Percentiles rank a stretch among this genome's conserved stretches.
phyloP scores from a whole-genome alignment of 37 sponge, comb jelly and placozoan species.

The Oscarella lobularis region DNA sequence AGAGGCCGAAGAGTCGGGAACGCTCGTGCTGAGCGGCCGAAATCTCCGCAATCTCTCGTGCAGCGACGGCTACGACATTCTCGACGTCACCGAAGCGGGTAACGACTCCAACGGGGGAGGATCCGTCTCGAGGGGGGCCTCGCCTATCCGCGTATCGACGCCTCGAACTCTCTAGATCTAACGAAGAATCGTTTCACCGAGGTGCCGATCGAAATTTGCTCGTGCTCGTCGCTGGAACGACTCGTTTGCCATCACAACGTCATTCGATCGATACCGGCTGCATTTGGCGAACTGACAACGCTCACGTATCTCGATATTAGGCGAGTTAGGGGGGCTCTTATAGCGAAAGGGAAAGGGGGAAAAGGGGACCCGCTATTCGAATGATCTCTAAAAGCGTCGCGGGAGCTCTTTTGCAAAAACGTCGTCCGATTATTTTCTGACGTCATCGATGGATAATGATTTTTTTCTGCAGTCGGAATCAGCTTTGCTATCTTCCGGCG shows the following conservation, averaged over 20 bases:
- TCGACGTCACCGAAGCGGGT: not conserved
- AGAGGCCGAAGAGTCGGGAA: conserved; percentile 3
- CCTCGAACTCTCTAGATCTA: not conserved
- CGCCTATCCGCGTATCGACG: too few relatives aligned
- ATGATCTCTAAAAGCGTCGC: too few relatives aligned
- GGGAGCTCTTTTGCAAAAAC: too few relatives aligned
- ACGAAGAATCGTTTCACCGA: not conserved
- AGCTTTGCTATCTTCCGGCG: not conserved
- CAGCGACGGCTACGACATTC: not conserved
- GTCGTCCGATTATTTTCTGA: not conserved
- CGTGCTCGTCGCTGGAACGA: not conserved
- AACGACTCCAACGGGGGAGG: too few relatives aligned
- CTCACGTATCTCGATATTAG: not conserved
- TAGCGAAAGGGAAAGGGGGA: too few relatives aligned
- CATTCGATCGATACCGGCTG: not conserved
- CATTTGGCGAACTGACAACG: not conserved
- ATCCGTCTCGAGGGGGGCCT: too few relatives aligned
- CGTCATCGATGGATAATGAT: not conserved
- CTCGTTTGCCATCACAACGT: not conserved
- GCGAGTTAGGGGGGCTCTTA: too few relatives aligned
- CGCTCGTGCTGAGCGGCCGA: not conserved
- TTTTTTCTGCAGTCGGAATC: not conserved
- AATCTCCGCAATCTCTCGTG: not conserved
- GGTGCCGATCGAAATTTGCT: not conserved
- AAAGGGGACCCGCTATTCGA: too few relatives aligned